Base-by-base conservation (phyloP, 2,888 invertebrate species). In the Venusia cambrica region DNA sequence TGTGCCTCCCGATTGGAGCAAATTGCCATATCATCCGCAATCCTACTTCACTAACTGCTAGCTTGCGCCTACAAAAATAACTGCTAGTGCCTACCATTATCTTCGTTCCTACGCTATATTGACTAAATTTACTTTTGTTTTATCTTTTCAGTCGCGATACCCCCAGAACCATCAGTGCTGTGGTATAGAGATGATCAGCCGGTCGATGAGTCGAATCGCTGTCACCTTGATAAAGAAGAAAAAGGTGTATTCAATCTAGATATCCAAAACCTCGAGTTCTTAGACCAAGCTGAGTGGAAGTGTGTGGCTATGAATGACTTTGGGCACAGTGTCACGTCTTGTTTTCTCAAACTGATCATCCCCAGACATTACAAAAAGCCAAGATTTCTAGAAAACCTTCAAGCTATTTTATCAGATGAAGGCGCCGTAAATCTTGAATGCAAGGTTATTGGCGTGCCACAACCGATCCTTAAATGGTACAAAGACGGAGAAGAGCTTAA, bases 261-360 rank as follows among this genome's bases (percentile, higher is more conserved):
- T 57, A 90, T 96, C 17, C 88, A 89, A 32, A 89, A 89, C 38
- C 88, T 96, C 1, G 95, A 96, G 72, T 92, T 96, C 58, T 88
- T 92, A 37, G 96, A 97, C 67, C 95, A 96, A 77, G 95, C 95
- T 0, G 96, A 96, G 65, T 97, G 96, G 96, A 96, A 96, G 70
- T 96, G 96, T 66, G 92, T 96, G 2, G 96, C 95, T 3, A 91
- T 92, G 37, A 97, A 96, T 66, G 95, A 96, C 59, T 96, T 92
- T 60, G 97, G 97, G 0, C 95, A 96, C 59, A 95, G 95, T 52
- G 91, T 95, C 3, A 96, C 96, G 0, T 95, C 95, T 0, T 95
- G 95, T 71, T 95, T 94, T 58, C 87, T 97, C 0, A 94, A 94
- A 80, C 79, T 97, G 21, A 90, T 91, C 53, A 94, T 97, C 69